These are phyloP conservation scores for Dolichoris vasculosae DNA, from an alignment of 1,140 invertebrate species.

Conservation along the genomic window DNA sequence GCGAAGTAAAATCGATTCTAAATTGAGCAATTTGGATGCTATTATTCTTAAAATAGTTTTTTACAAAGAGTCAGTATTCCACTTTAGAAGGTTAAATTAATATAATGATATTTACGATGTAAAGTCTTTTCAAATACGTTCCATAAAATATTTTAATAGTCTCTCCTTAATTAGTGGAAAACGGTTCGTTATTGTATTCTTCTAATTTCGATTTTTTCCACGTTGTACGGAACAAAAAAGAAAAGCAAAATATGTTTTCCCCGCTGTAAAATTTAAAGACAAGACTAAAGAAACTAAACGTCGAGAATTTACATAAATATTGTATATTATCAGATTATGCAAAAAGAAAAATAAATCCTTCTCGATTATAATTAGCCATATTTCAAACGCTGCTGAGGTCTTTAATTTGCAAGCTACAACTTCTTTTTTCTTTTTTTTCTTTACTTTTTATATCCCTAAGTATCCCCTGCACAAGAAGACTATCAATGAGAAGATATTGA, in stretches of 20 bases:
- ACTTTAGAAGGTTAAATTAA: background rate
- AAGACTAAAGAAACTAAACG: background rate
- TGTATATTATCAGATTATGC: background rate
- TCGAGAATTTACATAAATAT: background rate
- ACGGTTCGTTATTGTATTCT: background rate
- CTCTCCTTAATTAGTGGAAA: background rate
- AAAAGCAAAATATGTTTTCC: background rate
- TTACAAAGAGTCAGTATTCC: background rate
- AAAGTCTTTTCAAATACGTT: background rate
- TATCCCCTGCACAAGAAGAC: background rate
- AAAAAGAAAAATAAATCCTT: background rate
- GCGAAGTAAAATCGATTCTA: background rate
- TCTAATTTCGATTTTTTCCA: background rate
- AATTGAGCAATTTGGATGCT: background rate
- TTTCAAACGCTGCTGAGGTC: background rate
- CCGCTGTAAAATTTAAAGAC: background rate
- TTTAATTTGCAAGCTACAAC: background rate
- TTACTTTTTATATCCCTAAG: too few species aligned
- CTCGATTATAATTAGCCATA: background rate
- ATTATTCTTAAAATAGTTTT: constrained; percentile 9
- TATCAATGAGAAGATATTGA: background rate
- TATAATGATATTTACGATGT: background rate
- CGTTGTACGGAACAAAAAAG: background rate
- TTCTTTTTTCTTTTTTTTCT: too few species aligned
- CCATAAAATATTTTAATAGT: constrained; percentile 7